phyloP scores from a whole-genome alignment of 2,113 vertebrate species.

The Salvator merianae region DNA sequence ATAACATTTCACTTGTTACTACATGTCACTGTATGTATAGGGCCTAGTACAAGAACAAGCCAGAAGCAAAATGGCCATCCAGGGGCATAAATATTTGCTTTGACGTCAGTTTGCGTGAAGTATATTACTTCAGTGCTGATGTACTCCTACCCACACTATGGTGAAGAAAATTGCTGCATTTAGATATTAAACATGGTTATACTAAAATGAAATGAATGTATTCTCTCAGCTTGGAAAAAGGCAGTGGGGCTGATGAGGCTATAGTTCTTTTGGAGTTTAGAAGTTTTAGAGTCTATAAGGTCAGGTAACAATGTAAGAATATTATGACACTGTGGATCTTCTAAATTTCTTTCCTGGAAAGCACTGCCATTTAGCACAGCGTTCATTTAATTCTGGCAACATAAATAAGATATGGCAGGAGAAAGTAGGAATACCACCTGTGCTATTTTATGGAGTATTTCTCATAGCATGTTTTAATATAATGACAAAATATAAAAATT shows the following conservation, averaged over 20 bases:
- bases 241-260: conserved; percentile 9
- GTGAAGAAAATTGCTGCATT: background rate
- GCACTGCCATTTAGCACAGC: conserved; percentile 13
- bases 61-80: background rate
- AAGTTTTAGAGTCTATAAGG: conserved; percentile 19
- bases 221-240: background rate
- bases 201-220: background rate
- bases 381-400: background rate
- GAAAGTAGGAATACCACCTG: conserved; percentile 37
- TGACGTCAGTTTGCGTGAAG: background rate
- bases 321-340: background rate
- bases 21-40: background rate
- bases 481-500: conserved; percentile 43
- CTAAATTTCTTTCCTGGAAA: conserved; percentile 21
- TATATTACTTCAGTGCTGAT: background rate
- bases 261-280: conserved; percentile 23
- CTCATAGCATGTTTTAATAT: conserved; percentile 33
- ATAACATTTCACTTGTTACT: background rate
- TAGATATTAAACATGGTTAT: no score
- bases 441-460: background rate
- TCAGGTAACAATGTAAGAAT: conserved; percentile 23
- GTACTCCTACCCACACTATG: background rate
- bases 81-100: background rate
- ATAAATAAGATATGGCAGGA: conserved; percentile 6
- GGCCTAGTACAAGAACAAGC: background rate